Percentiles rank a stretch among this genome's conserved stretches.
These are phyloP conservation scores for Drosophila austrosaltans DNA, from an alignment of 2,888 invertebrate species.

Conservation along the genomic window DNA sequence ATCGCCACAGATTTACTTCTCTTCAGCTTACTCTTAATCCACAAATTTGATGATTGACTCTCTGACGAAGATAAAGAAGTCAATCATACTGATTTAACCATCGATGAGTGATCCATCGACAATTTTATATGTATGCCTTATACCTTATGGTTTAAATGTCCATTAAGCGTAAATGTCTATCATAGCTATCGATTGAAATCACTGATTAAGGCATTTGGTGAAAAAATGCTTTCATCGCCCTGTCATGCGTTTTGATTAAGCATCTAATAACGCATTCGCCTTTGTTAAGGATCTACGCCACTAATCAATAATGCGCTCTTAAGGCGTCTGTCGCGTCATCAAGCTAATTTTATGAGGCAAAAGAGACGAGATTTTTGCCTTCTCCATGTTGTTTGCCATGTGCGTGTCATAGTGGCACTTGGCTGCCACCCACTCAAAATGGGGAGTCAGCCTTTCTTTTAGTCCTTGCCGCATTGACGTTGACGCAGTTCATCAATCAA, in stretches of 20 bases:
- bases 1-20: no score
- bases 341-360: constrained; percentile 62
- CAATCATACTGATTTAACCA: no score
- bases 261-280: constrained; percentile 40
- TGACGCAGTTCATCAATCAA: constrained; percentile 76
- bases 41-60: no score
- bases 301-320: constrained; percentile 69
- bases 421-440: constrained; percentile 23
- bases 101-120: no score
- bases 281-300: constrained; percentile 38
- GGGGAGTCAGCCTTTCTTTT: constrained; percentile 10
- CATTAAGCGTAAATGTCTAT: not conserved
- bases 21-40: no score
- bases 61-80: no score
- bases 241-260: constrained; percentile 56
- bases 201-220: constrained; percentile 16
- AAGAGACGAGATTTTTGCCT: constrained; percentile 20
- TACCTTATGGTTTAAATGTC: no score
- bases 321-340: constrained; percentile 43
- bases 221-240: constrained; percentile 21
- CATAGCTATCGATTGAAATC: constrained; percentile 33
- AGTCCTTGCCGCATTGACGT: constrained; percentile 16
- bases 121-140: no score
- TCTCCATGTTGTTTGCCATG: constrained; percentile 46
- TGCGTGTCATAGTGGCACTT: constrained; percentile 63